These are phyloP conservation scores for Drosophila fuyamai DNA, from an alignment of 1,140 invertebrate species.

Conservation along the genomic window DNA sequence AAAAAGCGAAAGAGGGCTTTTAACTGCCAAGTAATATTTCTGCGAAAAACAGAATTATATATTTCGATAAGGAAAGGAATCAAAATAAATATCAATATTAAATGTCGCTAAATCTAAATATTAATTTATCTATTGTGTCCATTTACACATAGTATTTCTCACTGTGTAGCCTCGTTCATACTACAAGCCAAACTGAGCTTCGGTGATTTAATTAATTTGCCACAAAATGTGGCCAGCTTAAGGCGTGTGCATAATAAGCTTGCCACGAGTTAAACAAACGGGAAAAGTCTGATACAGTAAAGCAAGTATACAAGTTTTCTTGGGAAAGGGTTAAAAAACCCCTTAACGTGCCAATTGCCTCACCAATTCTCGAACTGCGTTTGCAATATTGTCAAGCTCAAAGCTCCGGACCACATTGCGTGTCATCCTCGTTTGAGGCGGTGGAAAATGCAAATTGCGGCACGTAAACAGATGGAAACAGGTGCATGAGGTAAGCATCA, in stretches of 20 bases:
- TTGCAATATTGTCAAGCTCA: slow-evolving; percentile 56
- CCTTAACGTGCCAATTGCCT: slow-evolving; percentile 51
- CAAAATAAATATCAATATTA: too few species aligned
- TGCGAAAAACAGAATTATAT: too few species aligned
- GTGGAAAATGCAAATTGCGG: slow-evolving; percentile 57
- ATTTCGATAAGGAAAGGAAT: too few species aligned
- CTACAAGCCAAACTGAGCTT: slow-evolving; percentile 10
- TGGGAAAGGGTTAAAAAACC: not conserved
- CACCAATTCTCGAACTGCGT: slow-evolving; percentile 41
- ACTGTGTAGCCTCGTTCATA: slow-evolving; percentile 10
- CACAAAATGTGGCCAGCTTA: slow-evolving; percentile 67
- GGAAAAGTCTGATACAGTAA: not conserved
- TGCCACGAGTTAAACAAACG: slow-evolving; percentile 21
- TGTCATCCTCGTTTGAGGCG: slow-evolving; percentile 34
- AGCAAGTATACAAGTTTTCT: not conserved
- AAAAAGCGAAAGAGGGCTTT: not conserved
- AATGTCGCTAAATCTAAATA: not conserved
- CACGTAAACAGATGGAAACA: slow-evolving; percentile 67
- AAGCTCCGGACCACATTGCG: slow-evolving; percentile 30
- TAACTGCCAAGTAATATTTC: too few species aligned
- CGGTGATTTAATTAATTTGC: slow-evolving; percentile 77
- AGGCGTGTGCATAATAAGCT: slow-evolving; percentile 59
- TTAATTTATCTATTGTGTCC: not conserved
- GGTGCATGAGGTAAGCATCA: slow-evolving; percentile 16
- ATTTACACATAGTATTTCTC: not conserved